Percentiles rank a stretch among this genome's conserved stretches.
Conservation (phyloP, 2,797 vertebrate species). For the Phaenicophaeus curvirostris region DNA sequence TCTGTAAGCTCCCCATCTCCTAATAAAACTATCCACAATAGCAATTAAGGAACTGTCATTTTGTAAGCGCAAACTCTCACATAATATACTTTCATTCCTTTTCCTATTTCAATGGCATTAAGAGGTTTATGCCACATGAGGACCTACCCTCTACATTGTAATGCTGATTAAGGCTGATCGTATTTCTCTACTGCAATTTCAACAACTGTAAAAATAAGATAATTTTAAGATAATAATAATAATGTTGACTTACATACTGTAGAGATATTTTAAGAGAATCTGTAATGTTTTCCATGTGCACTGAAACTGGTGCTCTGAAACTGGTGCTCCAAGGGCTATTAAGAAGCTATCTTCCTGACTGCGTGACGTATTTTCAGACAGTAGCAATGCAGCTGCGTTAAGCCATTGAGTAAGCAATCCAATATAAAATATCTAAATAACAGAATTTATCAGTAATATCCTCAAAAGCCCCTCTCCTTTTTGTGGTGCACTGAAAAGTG, state of each 20-base stretch:
- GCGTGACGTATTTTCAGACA: slow-evolving; percentile 19
- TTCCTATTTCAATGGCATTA: slow-evolving; percentile 19
- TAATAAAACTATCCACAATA: slow-evolving; percentile 5
- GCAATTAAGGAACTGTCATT: slow-evolving; percentile 8
- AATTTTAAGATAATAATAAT: neutral
- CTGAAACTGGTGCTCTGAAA: slow-evolving; percentile 13
- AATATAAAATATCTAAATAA: neutral
- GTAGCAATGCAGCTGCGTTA: slow-evolving; percentile 1
- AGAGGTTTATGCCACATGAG: neutral
- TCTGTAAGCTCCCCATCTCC: neutral
- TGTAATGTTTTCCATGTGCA: neutral
- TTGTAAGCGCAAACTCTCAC: neutral
- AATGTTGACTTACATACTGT: slow-evolving; percentile 1
- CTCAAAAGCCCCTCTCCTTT: neutral
- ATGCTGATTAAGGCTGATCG: neutral
- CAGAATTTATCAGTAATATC: neutral
- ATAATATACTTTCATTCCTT: neutral
- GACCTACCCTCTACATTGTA: neutral
- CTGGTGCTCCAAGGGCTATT: neutral
- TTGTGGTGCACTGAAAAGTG: neutral
- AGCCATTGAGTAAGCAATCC: neutral
- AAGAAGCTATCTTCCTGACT: slow-evolving; percentile 14
- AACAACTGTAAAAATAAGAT: slow-evolving; percentile 1
- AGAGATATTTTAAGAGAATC: neutral
- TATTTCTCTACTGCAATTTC: slow-evolving; percentile 20